Percentiles rank a stretch among this genome's conserved stretches.
phyloP scores from a whole-genome alignment of 2,888 invertebrate genomes.

The Diadromus collaris region DNA sequence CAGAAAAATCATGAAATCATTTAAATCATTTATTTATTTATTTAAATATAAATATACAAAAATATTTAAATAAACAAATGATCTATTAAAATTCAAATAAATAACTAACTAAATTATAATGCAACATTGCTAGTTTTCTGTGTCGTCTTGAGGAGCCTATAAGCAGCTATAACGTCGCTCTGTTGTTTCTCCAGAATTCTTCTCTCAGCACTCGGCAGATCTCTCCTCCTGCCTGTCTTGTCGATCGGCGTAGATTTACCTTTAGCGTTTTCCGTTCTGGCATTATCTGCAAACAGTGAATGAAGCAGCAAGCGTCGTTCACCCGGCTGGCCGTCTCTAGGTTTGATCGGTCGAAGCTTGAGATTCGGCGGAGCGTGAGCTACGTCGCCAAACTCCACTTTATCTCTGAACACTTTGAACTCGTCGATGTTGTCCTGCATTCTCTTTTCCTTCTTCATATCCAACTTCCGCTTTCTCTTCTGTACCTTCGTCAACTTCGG shows the following conservation, averaged over 20 bases:
- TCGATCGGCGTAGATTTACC: conserved; percentile 71
- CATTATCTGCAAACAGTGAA: conserved; percentile 78
- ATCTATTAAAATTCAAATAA: too few relatives aligned
- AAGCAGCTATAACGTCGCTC: conserved; percentile 83
- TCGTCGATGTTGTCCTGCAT: conserved; percentile 79
- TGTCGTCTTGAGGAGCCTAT: conserved; percentile 82
- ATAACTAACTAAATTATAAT: too few relatives aligned
- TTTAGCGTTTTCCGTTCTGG: conserved; percentile 40
- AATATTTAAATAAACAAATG: too few relatives aligned
- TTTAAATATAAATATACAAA: too few relatives aligned
- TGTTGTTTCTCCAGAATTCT: conserved; percentile 84
- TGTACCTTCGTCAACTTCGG: conserved; percentile 81
- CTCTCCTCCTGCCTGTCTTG: conserved; percentile 83
- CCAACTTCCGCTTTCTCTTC: conserved; percentile 81
- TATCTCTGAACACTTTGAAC: conserved; percentile 82
- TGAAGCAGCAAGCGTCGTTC: conserved; percentile 84
- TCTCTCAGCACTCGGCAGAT: conserved; percentile 83
- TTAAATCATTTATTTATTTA: too few relatives aligned
- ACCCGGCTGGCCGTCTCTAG: conserved; percentile 83
- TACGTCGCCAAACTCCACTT: conserved; percentile 88
- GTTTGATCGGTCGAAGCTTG: conserved; percentile 81
- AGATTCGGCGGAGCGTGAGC: conserved; percentile 88
- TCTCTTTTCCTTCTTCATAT: conserved; percentile 80
- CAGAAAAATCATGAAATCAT: too few relatives aligned
- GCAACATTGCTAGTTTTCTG: conserved; percentile 47